These are phyloP conservation scores for Eublepharis macularius DNA, from an alignment of 2,113 vertebrate species.

Conservation along the genomic window DNA sequence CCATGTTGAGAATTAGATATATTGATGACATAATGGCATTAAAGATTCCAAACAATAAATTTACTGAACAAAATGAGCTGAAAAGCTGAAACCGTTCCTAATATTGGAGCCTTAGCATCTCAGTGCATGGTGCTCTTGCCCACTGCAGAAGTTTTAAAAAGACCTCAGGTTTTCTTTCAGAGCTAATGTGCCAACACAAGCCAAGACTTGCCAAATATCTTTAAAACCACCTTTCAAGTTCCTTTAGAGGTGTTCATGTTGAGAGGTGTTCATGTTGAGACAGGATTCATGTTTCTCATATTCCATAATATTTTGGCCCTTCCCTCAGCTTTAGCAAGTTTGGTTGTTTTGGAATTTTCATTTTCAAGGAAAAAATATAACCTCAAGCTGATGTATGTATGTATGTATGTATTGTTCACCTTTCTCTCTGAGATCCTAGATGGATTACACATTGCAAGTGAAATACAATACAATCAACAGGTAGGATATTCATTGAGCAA, in stretches of 20 bases:
- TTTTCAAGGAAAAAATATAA: background rate
- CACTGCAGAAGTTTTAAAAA: background rate
- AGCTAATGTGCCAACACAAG: background rate
- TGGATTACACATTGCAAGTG: too few relatives aligned
- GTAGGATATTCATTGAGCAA: too few relatives aligned
- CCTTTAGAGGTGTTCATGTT: background rate
- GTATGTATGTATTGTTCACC: too few relatives aligned
- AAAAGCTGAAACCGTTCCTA: too few relatives aligned
- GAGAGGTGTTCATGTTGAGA: background rate
- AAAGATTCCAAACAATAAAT: too few relatives aligned
- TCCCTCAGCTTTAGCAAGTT: constrained; percentile 25
- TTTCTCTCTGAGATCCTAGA: too few relatives aligned
- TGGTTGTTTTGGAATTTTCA: constrained; percentile 1
- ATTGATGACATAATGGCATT: too few relatives aligned
- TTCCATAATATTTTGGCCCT: background rate
- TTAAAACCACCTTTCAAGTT: background rate
- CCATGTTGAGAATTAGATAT: too few relatives aligned
- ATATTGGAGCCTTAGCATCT: background rate
- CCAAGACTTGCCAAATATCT: background rate
- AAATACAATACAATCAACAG: too few relatives aligned
- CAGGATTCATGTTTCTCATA: background rate
- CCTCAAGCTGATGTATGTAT: background rate
- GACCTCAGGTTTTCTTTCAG: background rate
- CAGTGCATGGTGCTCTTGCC: background rate
- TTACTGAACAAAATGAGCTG: too few relatives aligned